Conservation (phyloP, 92 coral and sea anemone genomes). For the Chrysogorgia sp. region DNA sequence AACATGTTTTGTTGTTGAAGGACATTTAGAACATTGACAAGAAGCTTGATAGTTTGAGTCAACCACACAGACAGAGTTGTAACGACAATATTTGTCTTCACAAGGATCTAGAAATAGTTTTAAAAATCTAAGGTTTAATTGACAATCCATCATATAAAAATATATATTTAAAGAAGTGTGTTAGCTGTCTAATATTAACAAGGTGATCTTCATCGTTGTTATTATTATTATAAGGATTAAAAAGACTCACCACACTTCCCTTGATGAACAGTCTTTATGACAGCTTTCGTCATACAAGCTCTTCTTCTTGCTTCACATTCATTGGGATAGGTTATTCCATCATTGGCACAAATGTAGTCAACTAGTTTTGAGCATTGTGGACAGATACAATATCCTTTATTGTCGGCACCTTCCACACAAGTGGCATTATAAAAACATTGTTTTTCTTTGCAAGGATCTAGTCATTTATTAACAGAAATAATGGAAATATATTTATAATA, state of each 20-base stretch:
- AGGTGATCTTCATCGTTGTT: background rate
- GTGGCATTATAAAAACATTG: background rate
- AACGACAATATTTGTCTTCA: conserved; percentile 8
- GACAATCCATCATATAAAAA: background rate
- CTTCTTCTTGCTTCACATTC: conserved; percentile 70
- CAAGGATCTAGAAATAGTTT: conserved; percentile 31
- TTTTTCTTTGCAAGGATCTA: conserved; percentile 31
- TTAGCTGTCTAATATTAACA: background rate
- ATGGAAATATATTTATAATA: too few species aligned
- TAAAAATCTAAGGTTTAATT: too few species aligned
- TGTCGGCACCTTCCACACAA: conserved; percentile 24
- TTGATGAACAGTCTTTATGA: conserved; percentile 44
- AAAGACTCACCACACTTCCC: conserved; percentile 84
- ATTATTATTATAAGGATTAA: background rate
- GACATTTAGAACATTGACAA: conserved; percentile 43
- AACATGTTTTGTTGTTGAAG: conserved; percentile 48
- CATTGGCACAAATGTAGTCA: conserved; percentile 68
- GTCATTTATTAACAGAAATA: too few species aligned
- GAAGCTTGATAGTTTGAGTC: conserved; percentile 31
- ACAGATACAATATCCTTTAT: conserved; percentile 31
- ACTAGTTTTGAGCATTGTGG: conserved; percentile 7
- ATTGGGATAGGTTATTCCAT: conserved; percentile 64
- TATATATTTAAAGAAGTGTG: background rate
- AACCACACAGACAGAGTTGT: conserved; percentile 20
- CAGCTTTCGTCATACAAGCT: conserved; percentile 65